Percentiles rank a stretch among this genome's conserved stretches.
phyloP scores from a whole-genome alignment of 2,113 vertebrate species.

The Lagopus muta region DNA sequence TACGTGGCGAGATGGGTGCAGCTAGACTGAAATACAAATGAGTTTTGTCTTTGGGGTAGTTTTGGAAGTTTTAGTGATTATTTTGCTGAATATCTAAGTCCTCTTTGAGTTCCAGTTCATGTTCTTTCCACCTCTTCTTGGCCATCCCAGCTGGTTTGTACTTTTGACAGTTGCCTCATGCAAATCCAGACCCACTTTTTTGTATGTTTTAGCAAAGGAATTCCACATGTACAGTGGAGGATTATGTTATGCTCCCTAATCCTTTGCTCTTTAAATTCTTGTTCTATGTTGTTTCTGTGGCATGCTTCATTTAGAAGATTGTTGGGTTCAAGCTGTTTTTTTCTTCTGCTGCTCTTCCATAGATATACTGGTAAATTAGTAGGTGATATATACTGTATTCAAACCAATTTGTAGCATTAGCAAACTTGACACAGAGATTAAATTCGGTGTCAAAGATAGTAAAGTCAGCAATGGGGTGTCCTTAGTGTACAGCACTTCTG shows the following conservation, averaged over 20 bases:
- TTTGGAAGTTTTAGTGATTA: neutral
- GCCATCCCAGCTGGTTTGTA: neutral
- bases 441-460: neutral
- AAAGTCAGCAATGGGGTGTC: neutral
- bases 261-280: neutral
- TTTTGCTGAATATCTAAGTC: neutral
- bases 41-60: neutral
- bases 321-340: neutral
- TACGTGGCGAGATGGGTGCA: neutral
- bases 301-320: neutral
- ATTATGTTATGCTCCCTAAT: neutral
- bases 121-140: neutral
- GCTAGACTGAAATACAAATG: neutral
- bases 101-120: neutral
- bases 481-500: rapidly evolving
- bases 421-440: neutral
- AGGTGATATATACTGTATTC: neutral
- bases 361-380: neutral
- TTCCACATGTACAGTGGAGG: neutral
- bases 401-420: neutral
- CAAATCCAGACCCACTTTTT: neutral
- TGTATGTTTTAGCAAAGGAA: neutral
- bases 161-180: neutral
- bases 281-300: neutral
- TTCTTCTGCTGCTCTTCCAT: neutral